Conservation (phyloP, 2,113 vertebrate genomes). For the Nycticryphes semicollaris region DNA sequence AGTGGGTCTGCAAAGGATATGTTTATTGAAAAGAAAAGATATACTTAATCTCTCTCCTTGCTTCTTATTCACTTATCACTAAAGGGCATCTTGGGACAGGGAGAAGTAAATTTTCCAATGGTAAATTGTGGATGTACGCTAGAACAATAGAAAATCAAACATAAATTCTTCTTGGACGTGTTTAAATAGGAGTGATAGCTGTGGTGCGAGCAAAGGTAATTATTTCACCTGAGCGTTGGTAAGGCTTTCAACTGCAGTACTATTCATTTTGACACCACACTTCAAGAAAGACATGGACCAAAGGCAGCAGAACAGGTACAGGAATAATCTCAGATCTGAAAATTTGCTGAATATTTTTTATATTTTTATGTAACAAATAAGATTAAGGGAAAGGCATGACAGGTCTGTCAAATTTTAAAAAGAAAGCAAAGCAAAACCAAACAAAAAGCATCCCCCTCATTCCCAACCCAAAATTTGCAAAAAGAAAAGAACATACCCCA, state of each 20-base stretch:
- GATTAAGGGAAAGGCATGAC: background rate
- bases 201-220: background rate
- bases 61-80: background rate
- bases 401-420: background rate
- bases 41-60: background rate
- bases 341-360: too few relatives aligned
- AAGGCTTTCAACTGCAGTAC: background rate
- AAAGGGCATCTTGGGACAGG: background rate
- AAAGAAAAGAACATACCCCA: background rate
- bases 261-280: background rate
- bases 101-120: background rate
- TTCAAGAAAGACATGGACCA: background rate
- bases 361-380: background rate
- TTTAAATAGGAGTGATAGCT: background rate
- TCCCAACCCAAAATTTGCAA: background rate
- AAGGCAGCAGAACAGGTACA: background rate
- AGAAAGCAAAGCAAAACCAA: background rate
- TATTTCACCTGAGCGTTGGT: background rate
- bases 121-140: background rate
- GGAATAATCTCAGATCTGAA: background rate
- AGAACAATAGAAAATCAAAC: background rate
- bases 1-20: background rate
- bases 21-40: background rate
- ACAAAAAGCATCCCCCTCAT: accelerated
- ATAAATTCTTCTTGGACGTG: background rate